phyloP scores from a whole-genome alignment of 1,140 invertebrate species.

The Vollenhovia emeryi region DNA sequence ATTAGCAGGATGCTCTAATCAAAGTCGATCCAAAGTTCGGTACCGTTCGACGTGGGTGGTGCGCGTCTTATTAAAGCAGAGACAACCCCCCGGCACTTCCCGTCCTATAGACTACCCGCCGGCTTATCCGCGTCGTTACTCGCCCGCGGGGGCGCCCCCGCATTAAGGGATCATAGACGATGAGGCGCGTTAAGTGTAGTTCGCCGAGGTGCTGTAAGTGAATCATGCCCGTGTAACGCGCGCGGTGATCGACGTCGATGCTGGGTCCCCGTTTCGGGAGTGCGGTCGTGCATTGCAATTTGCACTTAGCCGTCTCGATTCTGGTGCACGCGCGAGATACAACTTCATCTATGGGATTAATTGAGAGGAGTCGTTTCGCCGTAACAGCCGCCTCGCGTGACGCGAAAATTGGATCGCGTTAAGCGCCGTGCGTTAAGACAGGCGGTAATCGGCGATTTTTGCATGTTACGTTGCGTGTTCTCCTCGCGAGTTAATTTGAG shows the following conservation, averaged over 20 bases:
- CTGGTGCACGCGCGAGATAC: background rate
- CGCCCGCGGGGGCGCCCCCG: constrained; percentile 47
- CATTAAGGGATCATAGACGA: constrained; percentile 65
- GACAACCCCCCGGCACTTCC: constrained; percentile 57
- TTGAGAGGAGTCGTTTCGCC: constrained; percentile 12
- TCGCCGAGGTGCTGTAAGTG: constrained; percentile 47
- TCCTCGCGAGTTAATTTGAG: background rate
- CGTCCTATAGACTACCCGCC: constrained; percentile 29
- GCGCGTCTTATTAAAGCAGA: constrained; percentile 77
- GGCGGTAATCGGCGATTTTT: constrained; percentile 3
- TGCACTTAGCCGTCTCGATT: background rate
- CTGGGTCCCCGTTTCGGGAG: background rate
- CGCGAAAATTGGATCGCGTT: constrained; percentile 37
- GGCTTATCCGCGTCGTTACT: constrained; percentile 63
- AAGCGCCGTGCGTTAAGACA: background rate
- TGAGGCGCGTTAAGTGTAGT: constrained; percentile 61
- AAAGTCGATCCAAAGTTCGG: constrained; percentile 80
- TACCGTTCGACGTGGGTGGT: constrained; percentile 68
- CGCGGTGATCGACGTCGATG: constrained; percentile 22
- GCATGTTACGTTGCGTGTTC: constrained; percentile 2
- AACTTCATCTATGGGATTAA: constrained; percentile 23
- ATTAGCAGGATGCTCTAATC: constrained; percentile 83
- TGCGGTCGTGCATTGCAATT: background rate
- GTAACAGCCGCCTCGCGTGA: constrained; percentile 24
- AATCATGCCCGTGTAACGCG: constrained; percentile 38